A percentile compares a stretch with the other conserved stretches of the same genome.
Conservation (phyloP, 1,140 invertebrate genomes). For the Diplogasteroides magnus region DNA sequence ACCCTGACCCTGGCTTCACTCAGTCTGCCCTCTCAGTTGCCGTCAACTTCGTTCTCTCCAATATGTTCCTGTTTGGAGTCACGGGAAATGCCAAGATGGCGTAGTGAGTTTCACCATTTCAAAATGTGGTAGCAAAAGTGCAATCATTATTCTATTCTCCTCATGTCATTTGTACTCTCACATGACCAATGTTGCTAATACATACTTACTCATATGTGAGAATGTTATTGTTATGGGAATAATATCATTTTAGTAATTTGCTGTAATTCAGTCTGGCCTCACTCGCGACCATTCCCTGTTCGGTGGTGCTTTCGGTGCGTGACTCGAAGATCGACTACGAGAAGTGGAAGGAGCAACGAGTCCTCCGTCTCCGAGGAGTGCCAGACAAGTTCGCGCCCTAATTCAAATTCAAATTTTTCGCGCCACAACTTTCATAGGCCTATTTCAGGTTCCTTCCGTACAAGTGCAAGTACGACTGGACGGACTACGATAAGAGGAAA, state of each 20-base stretch:
- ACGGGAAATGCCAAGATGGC: conserved; percentile 27
- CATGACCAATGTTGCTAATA: no score
- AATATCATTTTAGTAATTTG: no score
- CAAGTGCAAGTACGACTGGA: conserved; percentile 36
- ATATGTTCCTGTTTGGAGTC: conserved; percentile 33
- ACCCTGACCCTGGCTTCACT: conserved; percentile 32
- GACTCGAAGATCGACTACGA: conserved; percentile 33
- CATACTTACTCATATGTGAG: no score
- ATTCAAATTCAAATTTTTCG: neutral
- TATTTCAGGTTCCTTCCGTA: conserved; percentile 30
- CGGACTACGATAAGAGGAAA: conserved; percentile 28
- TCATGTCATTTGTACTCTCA: no score
- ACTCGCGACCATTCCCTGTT: conserved; percentile 30
- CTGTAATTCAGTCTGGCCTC: conserved; percentile 4
- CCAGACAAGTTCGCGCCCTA: conserved; percentile 4
- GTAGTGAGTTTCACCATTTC: conserved; percentile 11
- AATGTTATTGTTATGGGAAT: no score
- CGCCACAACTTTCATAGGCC: neutral
- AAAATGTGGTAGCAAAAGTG: no score
- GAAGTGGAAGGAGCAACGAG: conserved; percentile 32
- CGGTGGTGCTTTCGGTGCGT: conserved; percentile 13
- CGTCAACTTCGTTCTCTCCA: conserved; percentile 27
- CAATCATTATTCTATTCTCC: no score
- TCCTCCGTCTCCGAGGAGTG: conserved; percentile 19
- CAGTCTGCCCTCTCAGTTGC: conserved; percentile 27